Conservation (phyloP, 2,113 vertebrate species). For the Sakesphorus luctuosus region DNA sequence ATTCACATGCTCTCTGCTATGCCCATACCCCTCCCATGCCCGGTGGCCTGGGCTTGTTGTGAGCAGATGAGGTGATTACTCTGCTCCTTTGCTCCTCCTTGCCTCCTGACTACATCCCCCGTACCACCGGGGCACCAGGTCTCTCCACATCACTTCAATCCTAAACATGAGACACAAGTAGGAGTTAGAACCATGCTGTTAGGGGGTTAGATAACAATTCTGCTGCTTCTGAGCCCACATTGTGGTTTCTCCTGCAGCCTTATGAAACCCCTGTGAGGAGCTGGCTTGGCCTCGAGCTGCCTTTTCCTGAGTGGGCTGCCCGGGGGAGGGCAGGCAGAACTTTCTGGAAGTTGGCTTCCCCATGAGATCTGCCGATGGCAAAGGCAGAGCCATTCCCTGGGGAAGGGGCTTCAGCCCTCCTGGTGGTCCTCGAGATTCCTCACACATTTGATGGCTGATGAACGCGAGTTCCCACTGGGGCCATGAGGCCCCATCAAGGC, state of each 20-base stretch:
- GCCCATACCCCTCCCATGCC: not conserved
- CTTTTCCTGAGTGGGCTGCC: not conserved
- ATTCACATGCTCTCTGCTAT: not conserved
- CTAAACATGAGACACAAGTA: constrained; percentile 29
- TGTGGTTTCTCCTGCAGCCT: constrained; percentile 15
- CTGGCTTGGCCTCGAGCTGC: not conserved
- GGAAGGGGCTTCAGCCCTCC: not conserved
- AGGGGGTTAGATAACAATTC: constrained; percentile 15
- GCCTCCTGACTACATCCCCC: constrained; percentile 19
- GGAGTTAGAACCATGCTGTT: constrained; percentile 37
- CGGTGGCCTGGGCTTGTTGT: not conserved
- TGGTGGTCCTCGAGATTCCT: accelerated
- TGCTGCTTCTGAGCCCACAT: not conserved
- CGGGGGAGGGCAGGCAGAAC: not conserved
- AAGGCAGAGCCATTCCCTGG: not conserved
- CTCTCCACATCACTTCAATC: not conserved
- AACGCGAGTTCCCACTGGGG: accelerated
- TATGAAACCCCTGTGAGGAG: not conserved
- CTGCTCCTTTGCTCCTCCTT: not conserved
- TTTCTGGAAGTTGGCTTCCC: not conserved
- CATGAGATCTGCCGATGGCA: accelerated
- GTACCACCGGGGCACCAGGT: not conserved
- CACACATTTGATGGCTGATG: accelerated
- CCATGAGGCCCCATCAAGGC: accelerated
- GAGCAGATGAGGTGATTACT: not conserved